phyloP scores from a whole-genome alignment of 2,888 invertebrate genomes.

The Platycheirus albimanus region DNA sequence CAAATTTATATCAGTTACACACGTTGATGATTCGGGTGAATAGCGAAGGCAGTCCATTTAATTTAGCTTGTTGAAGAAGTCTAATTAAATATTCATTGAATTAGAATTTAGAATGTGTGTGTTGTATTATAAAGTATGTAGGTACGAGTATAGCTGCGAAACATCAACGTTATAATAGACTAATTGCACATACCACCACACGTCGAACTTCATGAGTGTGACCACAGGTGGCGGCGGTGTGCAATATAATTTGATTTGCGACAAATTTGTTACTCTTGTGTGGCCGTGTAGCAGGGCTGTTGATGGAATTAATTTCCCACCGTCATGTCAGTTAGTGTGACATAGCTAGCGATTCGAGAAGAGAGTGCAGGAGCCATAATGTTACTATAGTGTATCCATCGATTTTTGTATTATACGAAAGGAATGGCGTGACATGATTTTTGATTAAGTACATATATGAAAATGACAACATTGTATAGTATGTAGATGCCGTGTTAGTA shows the following conservation, averaged over 20 bases:
- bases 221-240: not conserved
- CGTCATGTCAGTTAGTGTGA: too few relatives aligned
- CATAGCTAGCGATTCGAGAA: too few relatives aligned
- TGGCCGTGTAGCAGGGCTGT: not conserved
- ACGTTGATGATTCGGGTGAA: not conserved
- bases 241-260: conserved; percentile 24
- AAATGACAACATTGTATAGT: too few relatives aligned
- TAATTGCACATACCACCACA: conserved; percentile 11
- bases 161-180: not conserved
- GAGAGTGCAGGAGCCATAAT: too few relatives aligned
- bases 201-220: conserved; percentile 17
- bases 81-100: conserved; percentile 45
- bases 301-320: conserved; percentile 8
- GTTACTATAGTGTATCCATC: too few relatives aligned
- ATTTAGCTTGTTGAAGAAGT: not conserved
- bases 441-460: too few relatives aligned
- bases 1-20: too few relatives aligned
- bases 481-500: too few relatives aligned
- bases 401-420: too few relatives aligned
- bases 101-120: too few relatives aligned
- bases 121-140: too few relatives aligned
- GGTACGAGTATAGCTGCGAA: not conserved
- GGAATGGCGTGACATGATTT: too few relatives aligned
- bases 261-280: conserved; percentile 21
- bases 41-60: conserved; percentile 4